Conservation (phyloP, 1,140 invertebrate species). For the Grapholita molesta region DNA sequence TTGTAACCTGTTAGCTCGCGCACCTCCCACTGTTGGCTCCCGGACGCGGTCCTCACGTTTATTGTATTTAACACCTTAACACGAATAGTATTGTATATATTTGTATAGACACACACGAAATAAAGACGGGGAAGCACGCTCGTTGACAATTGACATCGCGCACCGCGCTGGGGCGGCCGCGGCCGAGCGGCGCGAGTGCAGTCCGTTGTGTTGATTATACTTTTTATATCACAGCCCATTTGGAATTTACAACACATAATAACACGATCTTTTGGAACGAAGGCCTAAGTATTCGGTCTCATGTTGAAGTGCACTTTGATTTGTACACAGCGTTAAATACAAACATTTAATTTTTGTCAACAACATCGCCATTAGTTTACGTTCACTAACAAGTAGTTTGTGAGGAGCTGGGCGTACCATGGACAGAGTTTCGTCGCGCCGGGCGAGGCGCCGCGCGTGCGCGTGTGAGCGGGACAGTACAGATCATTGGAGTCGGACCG, state of each 20-base stretch:
- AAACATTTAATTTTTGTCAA: constrained; percentile 67
- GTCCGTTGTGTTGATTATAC: constrained; percentile 81
- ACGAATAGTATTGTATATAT: constrained; percentile 56
- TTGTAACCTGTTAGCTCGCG: constrained; percentile 53
- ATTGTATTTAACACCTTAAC: constrained; percentile 67
- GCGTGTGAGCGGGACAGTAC: neutral
- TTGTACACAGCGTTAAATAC: constrained; percentile 75
- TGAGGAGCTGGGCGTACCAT: constrained; percentile 49
- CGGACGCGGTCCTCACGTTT: constrained; percentile 47
- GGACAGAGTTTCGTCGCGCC: constrained; percentile 6
- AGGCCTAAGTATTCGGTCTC: constrained; percentile 61
- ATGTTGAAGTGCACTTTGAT: constrained; percentile 75
- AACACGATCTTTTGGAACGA: constrained; percentile 69
- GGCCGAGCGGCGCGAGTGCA: constrained; percentile 80
- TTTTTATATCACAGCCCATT: constrained; percentile 85
- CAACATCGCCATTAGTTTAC: constrained; percentile 42
- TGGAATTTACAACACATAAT: constrained; percentile 81
- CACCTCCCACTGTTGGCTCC: constrained; percentile 63
- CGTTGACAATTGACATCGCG: constrained; percentile 66
- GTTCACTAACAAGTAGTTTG: constrained; percentile 57
- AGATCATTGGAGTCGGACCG: constrained; percentile 20
- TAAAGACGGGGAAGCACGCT: constrained; percentile 57
- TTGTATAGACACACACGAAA: constrained; percentile 64
- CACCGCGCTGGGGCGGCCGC: constrained; percentile 26
- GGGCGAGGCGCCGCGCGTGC: neutral